A percentile compares a stretch with the other conserved stretches of the same genome.
Conservation (phyloP, 2,113 vertebrate species). For the Diadophis punctatus region DNA sequence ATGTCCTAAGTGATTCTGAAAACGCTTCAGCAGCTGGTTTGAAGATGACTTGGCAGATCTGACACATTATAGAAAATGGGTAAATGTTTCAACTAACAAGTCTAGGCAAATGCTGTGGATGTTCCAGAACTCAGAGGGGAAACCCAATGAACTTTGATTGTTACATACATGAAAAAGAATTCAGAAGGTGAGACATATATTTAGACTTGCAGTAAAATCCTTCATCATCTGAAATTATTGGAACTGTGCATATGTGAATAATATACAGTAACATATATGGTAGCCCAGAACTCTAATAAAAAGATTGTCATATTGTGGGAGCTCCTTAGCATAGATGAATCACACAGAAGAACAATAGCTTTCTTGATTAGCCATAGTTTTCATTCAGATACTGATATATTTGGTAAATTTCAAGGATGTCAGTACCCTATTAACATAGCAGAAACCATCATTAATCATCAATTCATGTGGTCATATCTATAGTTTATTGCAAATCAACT, state of each 20-base stretch:
- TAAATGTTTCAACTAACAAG: background rate
- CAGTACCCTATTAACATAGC: background rate
- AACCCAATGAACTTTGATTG: background rate
- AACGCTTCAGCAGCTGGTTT: background rate
- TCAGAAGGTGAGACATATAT: background rate
- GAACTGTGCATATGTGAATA: background rate
- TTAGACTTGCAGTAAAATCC: background rate
- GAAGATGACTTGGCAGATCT: background rate
- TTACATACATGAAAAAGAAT: background rate
- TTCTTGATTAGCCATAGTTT: background rate
- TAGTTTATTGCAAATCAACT: background rate
- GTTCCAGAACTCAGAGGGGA: background rate
- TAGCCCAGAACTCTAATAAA: background rate
- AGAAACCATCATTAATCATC: background rate
- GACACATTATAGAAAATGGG: background rate
- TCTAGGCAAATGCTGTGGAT: background rate
- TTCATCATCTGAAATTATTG: background rate
- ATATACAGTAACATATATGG: background rate
- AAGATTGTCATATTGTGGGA: background rate
- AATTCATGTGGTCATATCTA: background rate
- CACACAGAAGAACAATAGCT: background rate
- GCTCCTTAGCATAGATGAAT: background rate
- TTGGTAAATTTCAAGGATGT: background rate
- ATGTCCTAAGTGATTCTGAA: background rate
- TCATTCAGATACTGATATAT: background rate